Base-by-base conservation (phyloP, 2,797 vertebrate species). In the Phoeniculus purpureus region DNA sequence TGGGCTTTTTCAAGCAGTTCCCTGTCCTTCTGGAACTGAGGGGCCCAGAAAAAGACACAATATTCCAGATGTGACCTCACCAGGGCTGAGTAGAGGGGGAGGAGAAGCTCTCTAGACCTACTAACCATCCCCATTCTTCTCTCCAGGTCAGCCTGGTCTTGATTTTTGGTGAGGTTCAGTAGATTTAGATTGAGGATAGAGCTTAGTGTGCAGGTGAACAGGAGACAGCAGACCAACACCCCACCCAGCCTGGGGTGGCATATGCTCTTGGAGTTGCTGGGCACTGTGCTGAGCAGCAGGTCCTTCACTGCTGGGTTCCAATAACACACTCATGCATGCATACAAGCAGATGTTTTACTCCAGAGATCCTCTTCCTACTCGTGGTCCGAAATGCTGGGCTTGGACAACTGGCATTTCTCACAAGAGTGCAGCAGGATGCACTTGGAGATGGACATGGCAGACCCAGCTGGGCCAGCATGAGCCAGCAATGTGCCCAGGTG, bases 311-410 rank as follows among this genome's bases (percentile, higher is more conserved):
- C 6, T 19, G 17, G 25, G n/a, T 23, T 21, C 29, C 4, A 61
- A 6, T 26, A 55, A 61, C 3, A 1, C 32, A 19, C 2, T 29
- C 22, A 1, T 6, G 4, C 9, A 62, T 32, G 29, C 7, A 12
- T 9, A 26, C 45, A n/a, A 8, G 3, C 21, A 43, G 8, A 1
- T 7, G 23, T 2, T 7, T 6, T 4, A 10, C 17, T 11, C 48
- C 67, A 4, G 0, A 3, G 22, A 3, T 1, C 45, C 5, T 22
- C 2, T 66, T 58, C 31, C 54, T 62, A 21, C 29, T 32, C 31
- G 60, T 18, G 32, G 6, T n/a, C 54, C 48, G 34, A 8, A 34
- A 23, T 0, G 10, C 25, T 3, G 14, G 54, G 47, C 21, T n/a
- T 23, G 32, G 48, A 56, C 23, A n/a, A 2, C 0, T 1, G 40